Evolutionary conservation across 64 coral and sea anemone genomes (phyloP).

Genomic region (Cladopsammia gracilis): DNA sequence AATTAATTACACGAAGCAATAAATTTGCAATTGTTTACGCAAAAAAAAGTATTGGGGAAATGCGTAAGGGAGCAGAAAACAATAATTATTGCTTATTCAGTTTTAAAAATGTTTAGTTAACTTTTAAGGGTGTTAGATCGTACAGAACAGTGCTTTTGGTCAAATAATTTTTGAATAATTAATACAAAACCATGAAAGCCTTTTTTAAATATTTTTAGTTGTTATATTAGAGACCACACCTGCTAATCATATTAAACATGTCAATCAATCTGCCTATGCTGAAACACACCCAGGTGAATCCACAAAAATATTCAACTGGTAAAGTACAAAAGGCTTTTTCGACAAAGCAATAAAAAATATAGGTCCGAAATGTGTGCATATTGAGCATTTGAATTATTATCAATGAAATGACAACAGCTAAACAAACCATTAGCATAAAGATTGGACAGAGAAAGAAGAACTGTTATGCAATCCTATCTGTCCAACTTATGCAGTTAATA

Average conservation of each 20-base stretch:
- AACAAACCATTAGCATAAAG: too few species aligned
- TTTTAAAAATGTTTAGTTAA: not conserved
- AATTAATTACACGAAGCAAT: constrained; percentile 12
- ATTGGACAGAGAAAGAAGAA: too few species aligned
- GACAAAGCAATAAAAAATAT: not conserved
- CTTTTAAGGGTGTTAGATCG: not conserved
- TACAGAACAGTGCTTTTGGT: not conserved
- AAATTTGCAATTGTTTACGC: not conserved
- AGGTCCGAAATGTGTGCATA: too few species aligned
- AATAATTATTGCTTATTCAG: not conserved
- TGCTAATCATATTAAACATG: constrained; percentile 10
- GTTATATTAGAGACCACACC: constrained; percentile 13
- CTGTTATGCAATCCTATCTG: too few species aligned
- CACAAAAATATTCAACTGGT: too few species aligned
- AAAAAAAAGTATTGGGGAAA: not conserved
- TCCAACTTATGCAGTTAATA: too few species aligned
- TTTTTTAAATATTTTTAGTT: not conserved
- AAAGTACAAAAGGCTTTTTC: not conserved
- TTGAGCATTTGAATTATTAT: too few species aligned
- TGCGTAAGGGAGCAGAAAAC: not conserved
- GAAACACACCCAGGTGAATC: not conserved
- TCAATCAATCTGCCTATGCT: not conserved
- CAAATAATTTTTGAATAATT: constrained; percentile 21
- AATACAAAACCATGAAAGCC: not conserved
- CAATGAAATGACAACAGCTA: too few species aligned